Percentiles rank a stretch among this genome's conserved stretches.
Conservation (phyloP, 2,888 invertebrate genomes). For the Tridacna gigas region DNA sequence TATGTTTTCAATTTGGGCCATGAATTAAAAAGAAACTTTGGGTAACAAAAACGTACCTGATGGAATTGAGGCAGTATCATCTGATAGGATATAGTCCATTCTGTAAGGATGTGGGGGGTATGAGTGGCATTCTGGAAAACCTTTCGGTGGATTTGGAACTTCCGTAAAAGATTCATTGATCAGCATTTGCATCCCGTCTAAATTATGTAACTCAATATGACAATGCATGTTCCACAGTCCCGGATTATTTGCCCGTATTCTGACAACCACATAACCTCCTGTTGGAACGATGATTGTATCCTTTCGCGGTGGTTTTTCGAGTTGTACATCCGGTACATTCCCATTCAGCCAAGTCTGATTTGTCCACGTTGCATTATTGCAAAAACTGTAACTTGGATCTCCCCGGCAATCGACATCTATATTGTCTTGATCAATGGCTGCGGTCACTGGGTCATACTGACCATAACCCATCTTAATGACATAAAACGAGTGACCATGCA, state of each 20-base stretch:
- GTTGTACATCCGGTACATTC: conserved; percentile 73
- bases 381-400: conserved; percentile 65
- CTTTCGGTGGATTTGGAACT: conserved; percentile 67
- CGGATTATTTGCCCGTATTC: conserved; percentile 81
- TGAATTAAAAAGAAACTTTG: too few species aligned
- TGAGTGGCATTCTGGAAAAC: conserved; percentile 75
- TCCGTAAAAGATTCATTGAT: conserved; percentile 75
- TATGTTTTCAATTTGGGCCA: too few species aligned
- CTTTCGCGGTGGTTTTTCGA: conserved; percentile 74
- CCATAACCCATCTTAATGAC: conserved; percentile 80
- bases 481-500: conserved; percentile 82
- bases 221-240: conserved; percentile 82
- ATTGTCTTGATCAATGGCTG: conserved; percentile 64
- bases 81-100: conserved; percentile 18
- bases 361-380: conserved; percentile 77
- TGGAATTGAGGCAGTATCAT: not conserved
- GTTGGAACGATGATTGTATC: conserved; percentile 82
- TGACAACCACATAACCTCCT: conserved; percentile 82
- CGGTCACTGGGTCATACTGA: conserved; percentile 58
- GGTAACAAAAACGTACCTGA: not conserved
- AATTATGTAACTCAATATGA: conserved; percentile 78
- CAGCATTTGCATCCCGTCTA: conserved; percentile 81
- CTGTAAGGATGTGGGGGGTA: conserved; percentile 46
- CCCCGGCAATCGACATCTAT: conserved; percentile 67
- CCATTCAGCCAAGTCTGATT: conserved; percentile 74